These are phyloP conservation scores for Pandemis cinnamomeana DNA, from an alignment of 2,888 invertebrate genomes.

Conservation along the genomic window DNA sequence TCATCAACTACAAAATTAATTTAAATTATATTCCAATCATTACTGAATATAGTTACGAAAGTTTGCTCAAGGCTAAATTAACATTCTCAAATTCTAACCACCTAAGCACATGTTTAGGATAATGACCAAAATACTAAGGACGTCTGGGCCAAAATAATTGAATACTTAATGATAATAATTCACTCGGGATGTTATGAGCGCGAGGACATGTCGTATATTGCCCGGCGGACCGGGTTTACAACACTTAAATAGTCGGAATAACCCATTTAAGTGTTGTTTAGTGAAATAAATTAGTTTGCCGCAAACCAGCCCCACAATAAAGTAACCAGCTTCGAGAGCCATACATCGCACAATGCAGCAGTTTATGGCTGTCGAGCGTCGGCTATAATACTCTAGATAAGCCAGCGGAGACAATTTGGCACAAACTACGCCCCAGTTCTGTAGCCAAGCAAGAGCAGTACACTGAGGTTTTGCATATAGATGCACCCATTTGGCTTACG, in stretches of 20 bases:
- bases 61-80: neutral
- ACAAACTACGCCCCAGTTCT: slow-evolving; percentile 78
- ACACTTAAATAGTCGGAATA: slow-evolving; percentile 38
- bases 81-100: neutral
- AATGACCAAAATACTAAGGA: slow-evolving; percentile 4
- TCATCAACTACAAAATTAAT: too few species aligned
- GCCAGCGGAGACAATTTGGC: slow-evolving; percentile 83
- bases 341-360: slow-evolving; percentile 73
- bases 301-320: slow-evolving; percentile 57
- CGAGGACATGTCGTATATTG: slow-evolving; percentile 17
- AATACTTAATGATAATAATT: slow-evolving; percentile 22
- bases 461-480: slow-evolving; percentile 82
- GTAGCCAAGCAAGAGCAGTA: slow-evolving; percentile 73
- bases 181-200: slow-evolving; percentile 11
- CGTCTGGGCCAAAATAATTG: slow-evolving; percentile 17
- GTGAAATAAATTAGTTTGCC: slow-evolving; percentile 35
- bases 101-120: neutral
- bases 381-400: slow-evolving; percentile 81
- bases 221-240: slow-evolving; percentile 24
- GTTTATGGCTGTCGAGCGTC: slow-evolving; percentile 75
- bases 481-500: slow-evolving; percentile 81
- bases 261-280: slow-evolving; percentile 34
- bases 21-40: too few species aligned
- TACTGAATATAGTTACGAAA: too few species aligned
- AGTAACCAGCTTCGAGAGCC: slow-evolving; percentile 63